Evolutionary conservation across 2,113 vertebrate genomes (phyloP), one percentile per base, ranked within the genome.

Genomic region (Alethe diademata): DNA sequence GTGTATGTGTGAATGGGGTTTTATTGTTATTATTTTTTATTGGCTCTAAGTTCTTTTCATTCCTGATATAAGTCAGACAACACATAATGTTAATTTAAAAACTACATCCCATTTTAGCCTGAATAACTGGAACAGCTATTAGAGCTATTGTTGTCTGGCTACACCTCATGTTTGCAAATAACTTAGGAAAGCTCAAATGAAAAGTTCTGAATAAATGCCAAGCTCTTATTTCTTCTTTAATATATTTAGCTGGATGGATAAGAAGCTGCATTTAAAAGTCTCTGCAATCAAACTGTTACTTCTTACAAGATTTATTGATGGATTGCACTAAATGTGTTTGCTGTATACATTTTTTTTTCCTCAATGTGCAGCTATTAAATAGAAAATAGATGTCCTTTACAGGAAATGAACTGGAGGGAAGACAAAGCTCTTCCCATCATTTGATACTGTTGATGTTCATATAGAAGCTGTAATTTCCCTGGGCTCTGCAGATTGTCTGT

Each of bases 121-220:
- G 90, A 90, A 69, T 94, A 85, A 95, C 73, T 74, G 95, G 85
- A 86, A 65, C 22, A 64, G 75, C 72, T 86, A 28, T 94, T 92
- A 72, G 86, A 88, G 72, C 73, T 74, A 7, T 70, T 90, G 85
- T 90, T 90, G 90, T 94, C 91, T 86, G 90, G 36, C 79, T 93
- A 18, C 56, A 67, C 82, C 85, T 96, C 31, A 56, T 93, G 90
- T 95, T 96, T 96, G 92, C 95, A 95, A 65, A 94, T 90, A 96
- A 83, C 72, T 90, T 78, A 22, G n/a, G 85, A 78, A 88, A 75
- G 86, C 88, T 92, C 65, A 58, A 90, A 51, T 84, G 86, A 96
- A 78, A 60, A 78, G 33, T 38, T 74, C 1, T 94, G 86, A 86
- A 48, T 93, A 19, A 78, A 81, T 90, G 86, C 85, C 87, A 90